Base-by-base conservation (phyloP, 2,113 vertebrate genomes). In the Pedetes capensis region DNA sequence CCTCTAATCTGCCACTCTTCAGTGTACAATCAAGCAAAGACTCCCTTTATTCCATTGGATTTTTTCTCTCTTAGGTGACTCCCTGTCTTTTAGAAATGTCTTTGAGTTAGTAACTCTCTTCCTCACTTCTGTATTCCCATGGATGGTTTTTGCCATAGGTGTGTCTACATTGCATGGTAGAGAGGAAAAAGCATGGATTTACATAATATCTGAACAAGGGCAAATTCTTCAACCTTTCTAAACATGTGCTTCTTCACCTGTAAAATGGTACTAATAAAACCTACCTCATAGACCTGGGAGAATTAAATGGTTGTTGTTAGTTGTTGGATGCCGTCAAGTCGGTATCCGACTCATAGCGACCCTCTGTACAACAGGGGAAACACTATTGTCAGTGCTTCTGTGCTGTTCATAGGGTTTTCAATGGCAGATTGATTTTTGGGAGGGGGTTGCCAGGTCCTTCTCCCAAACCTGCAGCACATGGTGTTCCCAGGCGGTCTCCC, bases 61-160 rank as follows among this genome's bases (percentile, higher is more conserved):
- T 90, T 91, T 81, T 89, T 96, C 85, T 84, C 29, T 69, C n/a
- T 69, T n/a, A n/a, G n/a, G 47, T 63, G 53, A 89, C 6, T 16
- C 53, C n/a, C 14, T 69, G 29, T 49, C 79, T 94, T 49, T 69
- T 76, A 83, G 68, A 88, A 89, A 55, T 71, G 29, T 79, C 59
- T 89, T 53, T 79, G 32, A 81, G 42, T 81, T 42, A 81, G 14
- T 63, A 22, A 82, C 22, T 47, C 29, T n/a, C 71, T 79, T 82
- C 44, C 66, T 94, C 53, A 86, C 75, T 91, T 94, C 53, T 86
- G 25, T n/a, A 81, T 34, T 37, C 42, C 53, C 39, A 57, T 53
- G n/a, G 53, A 34, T 23, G 53, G 18, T 6, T 85, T 87, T 81
- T 64, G 78, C 53, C 87, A 34, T n/a, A 92, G 44, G 59, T 61